These are phyloP conservation scores for Exocentrus adspersus DNA, from an alignment of 2,888 invertebrate species.

Conservation along the genomic window DNA sequence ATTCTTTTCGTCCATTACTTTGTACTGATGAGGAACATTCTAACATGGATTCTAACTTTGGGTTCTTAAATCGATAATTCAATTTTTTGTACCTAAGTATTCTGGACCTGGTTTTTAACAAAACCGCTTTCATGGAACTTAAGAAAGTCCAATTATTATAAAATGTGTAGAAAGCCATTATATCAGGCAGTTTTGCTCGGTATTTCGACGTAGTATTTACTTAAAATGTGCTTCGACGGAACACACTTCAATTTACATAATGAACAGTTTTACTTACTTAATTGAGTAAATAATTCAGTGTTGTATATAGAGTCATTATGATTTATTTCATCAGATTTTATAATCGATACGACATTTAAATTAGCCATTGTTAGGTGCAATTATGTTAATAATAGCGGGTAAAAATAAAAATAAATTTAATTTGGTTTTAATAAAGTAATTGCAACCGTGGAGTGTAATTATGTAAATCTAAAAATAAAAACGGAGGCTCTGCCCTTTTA, in stretches of 20 bases:
- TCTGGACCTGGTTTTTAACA: too few species aligned
- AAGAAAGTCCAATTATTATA: not conserved
- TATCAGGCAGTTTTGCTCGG: not conserved
- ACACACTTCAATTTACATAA: not conserved
- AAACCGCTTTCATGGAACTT: not conserved
- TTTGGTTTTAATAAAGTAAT: slow-evolving; percentile 13
- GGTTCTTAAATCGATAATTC: too few species aligned
- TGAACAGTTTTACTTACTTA: slow-evolving; percentile 3
- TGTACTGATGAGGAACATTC: too few species aligned
- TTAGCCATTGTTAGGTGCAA: slow-evolving; percentile 7
- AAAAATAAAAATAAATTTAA: slow-evolving; percentile 10
- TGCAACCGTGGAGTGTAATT: not conserved
- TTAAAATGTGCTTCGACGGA: not conserved
- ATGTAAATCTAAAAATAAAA: slow-evolving; percentile 9
- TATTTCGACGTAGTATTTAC: not conserved
- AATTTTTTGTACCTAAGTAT: too few species aligned
- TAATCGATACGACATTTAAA: slow-evolving; percentile 15
- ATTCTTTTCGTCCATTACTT: too few species aligned
- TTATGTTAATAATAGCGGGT: slow-evolving; percentile 14
- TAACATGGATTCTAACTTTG: too few species aligned
- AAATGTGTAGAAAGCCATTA: not conserved
- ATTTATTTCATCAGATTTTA: not conserved
- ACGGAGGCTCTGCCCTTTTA: not conserved
- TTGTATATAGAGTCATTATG: slow-evolving; percentile 1
- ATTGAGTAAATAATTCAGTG: slow-evolving; percentile 1